Evolutionary conservation across 2,113 vertebrate genomes (phyloP).

Genomic region (Phaethornis superciliosus): DNA sequence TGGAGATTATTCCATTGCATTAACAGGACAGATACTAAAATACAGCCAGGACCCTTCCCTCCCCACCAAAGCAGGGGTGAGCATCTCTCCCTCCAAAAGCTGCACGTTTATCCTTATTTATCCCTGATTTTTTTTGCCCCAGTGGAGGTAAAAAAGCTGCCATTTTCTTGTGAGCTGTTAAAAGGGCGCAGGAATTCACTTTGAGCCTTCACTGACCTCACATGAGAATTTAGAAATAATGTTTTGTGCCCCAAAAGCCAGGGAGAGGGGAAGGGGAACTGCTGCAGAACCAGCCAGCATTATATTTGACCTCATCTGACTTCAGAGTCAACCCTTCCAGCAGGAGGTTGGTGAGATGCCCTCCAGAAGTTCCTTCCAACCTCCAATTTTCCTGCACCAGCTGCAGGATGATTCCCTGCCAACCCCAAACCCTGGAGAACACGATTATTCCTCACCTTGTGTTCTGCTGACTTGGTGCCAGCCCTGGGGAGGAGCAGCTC

Average conservation of each 20-base stretch:
- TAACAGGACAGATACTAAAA: too few species aligned
- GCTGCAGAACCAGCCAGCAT: fast-evolving
- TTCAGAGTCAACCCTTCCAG: not conserved
- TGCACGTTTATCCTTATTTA: not conserved
- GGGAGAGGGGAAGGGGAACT: fast-evolving
- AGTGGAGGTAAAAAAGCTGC: not conserved
- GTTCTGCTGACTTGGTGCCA: not conserved
- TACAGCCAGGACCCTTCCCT: too few species aligned
- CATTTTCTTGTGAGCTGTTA: not conserved
- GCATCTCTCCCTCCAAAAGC: not conserved
- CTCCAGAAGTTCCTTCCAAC: not conserved
- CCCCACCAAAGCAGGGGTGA: fast-evolving
- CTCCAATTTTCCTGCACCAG: not conserved
- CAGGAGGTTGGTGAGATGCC: not conserved
- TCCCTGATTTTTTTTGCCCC: too few species aligned
- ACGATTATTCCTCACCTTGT: not conserved
- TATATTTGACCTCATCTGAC: fast-evolving
- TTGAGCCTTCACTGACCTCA: not conserved
- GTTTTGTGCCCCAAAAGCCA: not conserved
- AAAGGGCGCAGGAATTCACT: not conserved
- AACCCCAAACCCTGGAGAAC: not conserved
- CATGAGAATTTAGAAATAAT: fast-evolving
- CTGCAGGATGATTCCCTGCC: not conserved
- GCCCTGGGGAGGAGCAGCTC: fast-evolving
- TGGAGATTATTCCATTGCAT: too few species aligned